Evolutionary conservation across 2,113 vertebrate genomes (phyloP).

Genomic region (Chaetorhynchus papuensis): DNA sequence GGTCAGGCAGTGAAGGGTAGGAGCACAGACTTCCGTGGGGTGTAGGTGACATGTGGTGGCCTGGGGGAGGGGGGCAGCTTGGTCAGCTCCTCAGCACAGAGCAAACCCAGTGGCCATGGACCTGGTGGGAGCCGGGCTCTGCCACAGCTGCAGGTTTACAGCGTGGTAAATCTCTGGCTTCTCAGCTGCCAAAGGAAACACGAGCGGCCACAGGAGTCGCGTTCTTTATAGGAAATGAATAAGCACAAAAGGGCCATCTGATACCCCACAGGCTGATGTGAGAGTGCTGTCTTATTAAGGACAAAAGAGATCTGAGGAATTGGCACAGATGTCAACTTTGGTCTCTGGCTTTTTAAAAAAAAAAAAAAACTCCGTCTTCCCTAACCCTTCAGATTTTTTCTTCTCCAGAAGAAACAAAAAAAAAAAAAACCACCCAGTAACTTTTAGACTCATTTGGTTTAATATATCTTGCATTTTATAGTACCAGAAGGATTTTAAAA

Average conservation of each 20-base stretch:
- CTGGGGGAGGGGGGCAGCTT: rapidly evolving
- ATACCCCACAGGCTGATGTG: not conserved
- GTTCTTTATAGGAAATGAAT: not conserved
- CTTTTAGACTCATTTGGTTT: not conserved
- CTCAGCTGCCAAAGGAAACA: slow-evolving; percentile 42
- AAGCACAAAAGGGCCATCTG: not conserved
- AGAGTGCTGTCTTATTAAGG: not conserved
- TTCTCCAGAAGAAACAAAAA: not conserved
- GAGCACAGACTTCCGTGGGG: rapidly evolving
- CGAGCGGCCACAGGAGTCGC: not conserved
- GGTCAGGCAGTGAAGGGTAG: not conserved
- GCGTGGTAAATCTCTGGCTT: not conserved
- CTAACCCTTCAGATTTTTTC: not conserved
- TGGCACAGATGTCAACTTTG: not conserved
- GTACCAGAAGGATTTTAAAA: slow-evolving; percentile 24
- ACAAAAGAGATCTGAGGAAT: not conserved
- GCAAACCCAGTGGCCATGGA: not conserved
- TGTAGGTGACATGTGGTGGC: not conserved
- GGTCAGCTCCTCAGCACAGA: not conserved
- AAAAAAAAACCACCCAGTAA: not conserved
- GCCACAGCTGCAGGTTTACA: not conserved
- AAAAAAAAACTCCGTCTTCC: not conserved
- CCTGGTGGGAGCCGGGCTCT: not conserved
- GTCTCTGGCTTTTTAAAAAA: not conserved
- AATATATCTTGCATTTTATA: not conserved